Conservation (phyloP, 2,113 vertebrate species). For the Peucedramus taeniatus region DNA sequence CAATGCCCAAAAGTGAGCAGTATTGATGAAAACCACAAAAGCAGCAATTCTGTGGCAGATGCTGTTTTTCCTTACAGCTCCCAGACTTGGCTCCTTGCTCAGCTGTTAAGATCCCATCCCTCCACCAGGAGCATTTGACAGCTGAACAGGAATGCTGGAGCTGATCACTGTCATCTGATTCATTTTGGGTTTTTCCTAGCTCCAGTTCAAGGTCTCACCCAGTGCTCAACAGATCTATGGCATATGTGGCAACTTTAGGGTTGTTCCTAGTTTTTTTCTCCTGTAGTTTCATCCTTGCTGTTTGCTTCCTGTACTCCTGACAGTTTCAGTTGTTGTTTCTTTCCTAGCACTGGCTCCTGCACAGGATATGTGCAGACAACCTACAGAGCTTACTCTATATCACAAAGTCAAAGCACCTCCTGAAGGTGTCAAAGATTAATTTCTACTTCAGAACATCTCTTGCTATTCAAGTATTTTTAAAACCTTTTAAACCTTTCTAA, state of each 20-base stretch:
- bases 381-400: not conserved
- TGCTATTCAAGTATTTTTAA: not conserved
- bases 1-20: not conserved
- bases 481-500: rapidly evolving
- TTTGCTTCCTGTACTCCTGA: not conserved
- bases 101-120: not conserved
- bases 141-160: not conserved
- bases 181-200: not conserved
- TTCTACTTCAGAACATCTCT: not conserved
- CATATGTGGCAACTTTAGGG: not conserved
- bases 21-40: not conserved
- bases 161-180: not conserved
- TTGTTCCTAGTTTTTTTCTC: not conserved
- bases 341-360: not conserved
- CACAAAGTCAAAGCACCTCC: not conserved
- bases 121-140: not conserved
- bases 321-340: not conserved
- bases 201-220: not conserved
- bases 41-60: not conserved
- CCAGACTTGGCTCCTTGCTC: not conserved
- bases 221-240: not conserved
- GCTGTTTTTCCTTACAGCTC: not conserved
- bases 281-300: not conserved
- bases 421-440: not conserved
- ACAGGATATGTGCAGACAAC: not conserved